Evolutionary conservation across 1,140 invertebrate species (phyloP), one percentile per base, ranked within the genome.

Genomic region (Aethina tumida): DNA sequence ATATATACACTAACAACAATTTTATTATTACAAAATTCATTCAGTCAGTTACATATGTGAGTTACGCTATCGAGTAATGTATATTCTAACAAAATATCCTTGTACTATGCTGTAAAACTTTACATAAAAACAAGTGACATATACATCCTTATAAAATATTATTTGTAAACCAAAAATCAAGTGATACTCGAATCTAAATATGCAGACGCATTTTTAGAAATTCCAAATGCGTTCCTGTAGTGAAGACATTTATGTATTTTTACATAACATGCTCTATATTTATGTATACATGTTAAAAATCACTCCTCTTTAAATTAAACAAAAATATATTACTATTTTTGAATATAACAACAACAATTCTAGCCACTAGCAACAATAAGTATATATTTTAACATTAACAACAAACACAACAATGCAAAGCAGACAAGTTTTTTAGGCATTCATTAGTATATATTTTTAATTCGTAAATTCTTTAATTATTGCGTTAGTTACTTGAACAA

Each of bases 361-460:
- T 46, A 48, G 49, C 40, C 47, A 42, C 46, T 54, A 54, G 52
- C 52, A 55, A 55, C 53, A 53, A 52, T 55, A 48, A 55, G 35
- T 50, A 46, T 55, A 52, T 52, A 50, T 45, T 39, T 45, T 39
- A 47, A 54, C 47, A 45, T 54, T 43, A 52, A 51, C 46, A 54
- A 52, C 47, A 52, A 52, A 39, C 34, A 47, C 49, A 54, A 54
- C 52, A 52, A 52, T 54, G 52, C 52, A 54, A 54, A 54, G 49
- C 52, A 52, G 49, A 52, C 31, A 24, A 27, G 35, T 28, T 38
- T 16, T 27, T 40, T 21, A 15, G 33, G 27, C 10, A n/a, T 40
- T 8, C 12, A 26, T 10, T 35, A n/a, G 15, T 13, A 18, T 8
- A 8, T 8, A 12, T 30, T n/a, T n/a, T n/a, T n/a, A n/a, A n/a